Evolutionary conservation across 1,140 invertebrate genomes (phyloP), one percentile per base, ranked within the genome.

Genomic region (Ostrea edulis): DNA sequence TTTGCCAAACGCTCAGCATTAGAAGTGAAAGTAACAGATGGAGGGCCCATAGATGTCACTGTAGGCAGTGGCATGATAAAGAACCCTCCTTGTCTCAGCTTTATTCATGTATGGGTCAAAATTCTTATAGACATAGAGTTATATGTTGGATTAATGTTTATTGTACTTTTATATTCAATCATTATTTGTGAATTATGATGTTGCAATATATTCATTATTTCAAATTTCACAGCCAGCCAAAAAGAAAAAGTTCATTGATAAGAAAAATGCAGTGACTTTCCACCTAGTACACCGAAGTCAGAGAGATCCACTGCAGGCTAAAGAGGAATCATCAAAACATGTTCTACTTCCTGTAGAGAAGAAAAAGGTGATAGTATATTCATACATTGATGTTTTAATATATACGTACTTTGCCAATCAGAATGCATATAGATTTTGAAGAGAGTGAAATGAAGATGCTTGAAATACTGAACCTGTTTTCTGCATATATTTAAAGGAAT

Each of bases 271-370:
- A 0, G 97, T 98, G 9, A 98, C 97, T 0, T 99, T 99, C 94
- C 97, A 97, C 94, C 95, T 99, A 86, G 97, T 99, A 12, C 97
- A 98, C 93, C 96, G 98, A 93, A 98, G 98, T 93, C 98, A 99
- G 95, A 97, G 97, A 93, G 98, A 99, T 97, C 98, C 98, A 3
- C 94, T 99, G 20, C 96, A 97, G 22, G 97, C 97, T 5, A 98
- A 99, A 95, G 97, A 98, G 94, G 97, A 95, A 86, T 98, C 98
- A 11, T 97, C 98, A 2, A 97, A 98, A 93, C 96, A 96, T 93
- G 98, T 99, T 65, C 96, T 99, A 0, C 95, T 98, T 8, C 92
- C 93, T 71, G 88, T 88, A 29, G 82, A 86, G 65, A 88, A 86
- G 65, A 88, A 88, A 51, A 91, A 91, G 86, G 91, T 91, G 82